Evolutionary conservation across 2,888 invertebrate genomes (phyloP).

Genomic region (Melikaiella ostensackeni): DNA sequence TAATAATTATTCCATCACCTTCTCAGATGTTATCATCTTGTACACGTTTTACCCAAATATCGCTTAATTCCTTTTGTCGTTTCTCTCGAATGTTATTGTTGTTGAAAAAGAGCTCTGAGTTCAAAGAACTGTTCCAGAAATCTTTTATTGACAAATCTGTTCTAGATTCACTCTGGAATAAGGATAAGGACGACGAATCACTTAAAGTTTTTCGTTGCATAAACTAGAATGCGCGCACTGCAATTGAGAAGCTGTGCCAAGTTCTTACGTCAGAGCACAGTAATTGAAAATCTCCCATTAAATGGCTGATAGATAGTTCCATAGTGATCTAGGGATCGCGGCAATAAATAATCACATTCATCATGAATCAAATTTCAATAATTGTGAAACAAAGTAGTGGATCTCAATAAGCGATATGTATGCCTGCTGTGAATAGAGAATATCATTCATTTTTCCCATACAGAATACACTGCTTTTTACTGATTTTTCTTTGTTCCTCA

Average conservation of each 20-base stretch:
- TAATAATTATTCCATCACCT: background rate
- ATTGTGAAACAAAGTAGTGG: constrained; percentile 15
- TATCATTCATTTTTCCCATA: too few relatives aligned
- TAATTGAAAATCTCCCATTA: constrained; percentile 37
- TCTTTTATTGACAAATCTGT: background rate
- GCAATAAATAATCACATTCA: constrained; percentile 26
- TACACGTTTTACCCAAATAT: background rate
- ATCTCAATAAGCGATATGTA: background rate
- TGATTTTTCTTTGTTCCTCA: too few relatives aligned
- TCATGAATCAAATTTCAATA: constrained; percentile 26
- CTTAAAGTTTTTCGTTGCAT: constrained; percentile 29
- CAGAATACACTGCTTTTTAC: background rate
- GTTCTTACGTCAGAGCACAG: constrained; percentile 23
- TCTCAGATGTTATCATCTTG: background rate
- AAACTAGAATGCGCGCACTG: constrained; percentile 20
- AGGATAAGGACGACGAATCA: constrained; percentile 15
- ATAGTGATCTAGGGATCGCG: background rate
- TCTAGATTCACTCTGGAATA: background rate
- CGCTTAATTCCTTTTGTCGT: too few relatives aligned
- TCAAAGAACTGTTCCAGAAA: background rate
- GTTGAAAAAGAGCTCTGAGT: background rate
- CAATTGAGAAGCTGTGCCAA: constrained; percentile 36
- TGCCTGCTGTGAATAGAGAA: background rate
- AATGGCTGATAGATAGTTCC: constrained; percentile 14
- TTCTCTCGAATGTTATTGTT: background rate